phyloP scores from a whole-genome alignment of 2,113 vertebrate species.

The Pterocles burchelli region DNA sequence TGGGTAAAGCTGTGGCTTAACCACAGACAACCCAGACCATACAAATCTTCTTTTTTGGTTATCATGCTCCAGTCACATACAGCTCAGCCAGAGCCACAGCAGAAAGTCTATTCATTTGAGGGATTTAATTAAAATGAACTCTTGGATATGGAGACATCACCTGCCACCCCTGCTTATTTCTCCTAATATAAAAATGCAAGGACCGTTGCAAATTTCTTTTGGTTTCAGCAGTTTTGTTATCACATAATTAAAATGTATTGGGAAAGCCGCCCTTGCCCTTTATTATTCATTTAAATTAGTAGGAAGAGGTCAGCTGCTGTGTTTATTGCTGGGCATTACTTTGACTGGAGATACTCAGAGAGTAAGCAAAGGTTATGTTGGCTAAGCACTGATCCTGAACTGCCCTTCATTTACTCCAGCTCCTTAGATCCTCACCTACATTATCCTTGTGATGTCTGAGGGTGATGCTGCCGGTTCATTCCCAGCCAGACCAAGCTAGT shows the following conservation, averaged over 20 bases:
- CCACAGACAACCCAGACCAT: neutral
- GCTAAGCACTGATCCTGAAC: neutral
- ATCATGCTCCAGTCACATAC: neutral
- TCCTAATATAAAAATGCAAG: constrained; percentile 29
- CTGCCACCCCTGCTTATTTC: constrained; percentile 24
- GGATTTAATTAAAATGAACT: constrained; percentile 46
- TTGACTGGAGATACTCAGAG: neutral
- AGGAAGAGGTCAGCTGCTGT: neutral
- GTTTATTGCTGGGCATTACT: neutral
- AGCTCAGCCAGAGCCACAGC: neutral
- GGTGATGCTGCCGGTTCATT: neutral
- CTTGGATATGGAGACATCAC: constrained; percentile 9
- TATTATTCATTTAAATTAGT: constrained; percentile 9
- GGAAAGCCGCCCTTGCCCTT: neutral
- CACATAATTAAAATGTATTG: neutral
- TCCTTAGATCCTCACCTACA: neutral
- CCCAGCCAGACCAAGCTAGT: neutral
- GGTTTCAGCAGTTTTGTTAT: constrained; percentile 26
- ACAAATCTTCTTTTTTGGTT: neutral
- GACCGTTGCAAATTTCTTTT: neutral
- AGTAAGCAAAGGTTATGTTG: neutral
- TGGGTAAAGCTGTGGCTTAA: neutral
- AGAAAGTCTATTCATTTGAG: neutral
- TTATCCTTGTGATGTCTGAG: neutral
- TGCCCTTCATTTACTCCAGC: neutral